Conservation (phyloP, 2,113 vertebrate genomes). For the Thymallus thymallus region DNA sequence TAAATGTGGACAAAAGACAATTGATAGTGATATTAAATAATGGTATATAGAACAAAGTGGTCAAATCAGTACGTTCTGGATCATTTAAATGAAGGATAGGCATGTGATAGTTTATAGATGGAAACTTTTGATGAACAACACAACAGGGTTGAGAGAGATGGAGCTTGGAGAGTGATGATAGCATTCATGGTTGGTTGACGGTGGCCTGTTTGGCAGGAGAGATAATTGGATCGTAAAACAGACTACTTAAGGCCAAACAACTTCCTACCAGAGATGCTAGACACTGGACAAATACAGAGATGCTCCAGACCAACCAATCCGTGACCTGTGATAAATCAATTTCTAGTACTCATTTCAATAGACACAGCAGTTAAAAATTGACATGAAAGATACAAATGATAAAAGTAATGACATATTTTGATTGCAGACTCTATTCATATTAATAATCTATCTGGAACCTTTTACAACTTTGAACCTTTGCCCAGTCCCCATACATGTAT, state of each 20-base stretch:
- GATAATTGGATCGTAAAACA: constrained; percentile 19
- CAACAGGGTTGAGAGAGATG: neutral
- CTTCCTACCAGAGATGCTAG: constrained; percentile 20
- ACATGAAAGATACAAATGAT: neutral
- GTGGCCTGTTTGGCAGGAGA: no score
- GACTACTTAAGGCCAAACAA: constrained; percentile 28
- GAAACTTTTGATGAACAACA: constrained; percentile 31
- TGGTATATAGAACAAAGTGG: neutral
- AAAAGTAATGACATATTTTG: neutral
- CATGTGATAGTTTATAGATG: constrained; percentile 11
- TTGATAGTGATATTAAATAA: neutral
- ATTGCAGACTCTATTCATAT: neutral
- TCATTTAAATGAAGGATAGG: no score
- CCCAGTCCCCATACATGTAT: no score
- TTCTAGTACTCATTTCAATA: neutral
- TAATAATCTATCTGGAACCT: neutral
- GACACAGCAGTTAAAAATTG: neutral
- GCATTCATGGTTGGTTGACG: no score
- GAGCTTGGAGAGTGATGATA: no score
- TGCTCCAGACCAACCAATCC: constrained; percentile 9
- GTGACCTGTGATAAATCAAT: constrained; percentile 28
- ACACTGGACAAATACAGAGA: constrained; percentile 23
- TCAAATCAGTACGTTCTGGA: neutral
- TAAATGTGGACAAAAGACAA: constrained; percentile 8
- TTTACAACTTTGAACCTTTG: no score